Percentiles rank a stretch among this genome's conserved stretches.
Evolutionary conservation across 2,797 vertebrate species (phyloP).

Genomic region (Rousettus madagascariensis): DNA sequence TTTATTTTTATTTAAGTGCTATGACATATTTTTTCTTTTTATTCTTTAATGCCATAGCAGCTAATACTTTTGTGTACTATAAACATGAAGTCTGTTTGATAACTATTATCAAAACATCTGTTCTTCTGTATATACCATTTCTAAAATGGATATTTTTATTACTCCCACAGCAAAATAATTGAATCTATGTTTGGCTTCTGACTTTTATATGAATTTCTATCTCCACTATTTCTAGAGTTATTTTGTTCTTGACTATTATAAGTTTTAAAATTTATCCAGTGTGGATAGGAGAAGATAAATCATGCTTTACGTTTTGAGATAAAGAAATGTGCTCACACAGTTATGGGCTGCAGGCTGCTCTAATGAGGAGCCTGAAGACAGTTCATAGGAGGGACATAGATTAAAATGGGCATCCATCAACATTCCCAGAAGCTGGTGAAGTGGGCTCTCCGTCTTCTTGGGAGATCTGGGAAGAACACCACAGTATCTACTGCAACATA

Average conservation of each 20-base stretch:
- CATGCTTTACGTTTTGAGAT: neutral
- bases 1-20: neutral
- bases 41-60: neutral
- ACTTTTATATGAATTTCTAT: neutral
- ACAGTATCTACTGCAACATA: neutral
- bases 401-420: neutral
- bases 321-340: neutral
- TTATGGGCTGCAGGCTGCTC: neutral
- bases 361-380: neutral
- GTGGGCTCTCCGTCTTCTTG: neutral
- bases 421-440: neutral
- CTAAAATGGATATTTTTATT: neutral
- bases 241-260: neutral
- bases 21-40: neutral
- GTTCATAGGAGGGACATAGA: neutral
- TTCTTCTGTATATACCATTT: neutral
- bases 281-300: neutral
- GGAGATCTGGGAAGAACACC: neutral
- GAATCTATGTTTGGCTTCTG: neutral
- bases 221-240: neutral
- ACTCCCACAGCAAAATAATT: neutral
- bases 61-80: neutral
- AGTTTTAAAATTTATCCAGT: neutral
- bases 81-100: conserved; percentile 17
- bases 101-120: conserved; percentile 27